Conservation (phyloP, 2,888 invertebrate genomes). For the Monopis laevigella region DNA sequence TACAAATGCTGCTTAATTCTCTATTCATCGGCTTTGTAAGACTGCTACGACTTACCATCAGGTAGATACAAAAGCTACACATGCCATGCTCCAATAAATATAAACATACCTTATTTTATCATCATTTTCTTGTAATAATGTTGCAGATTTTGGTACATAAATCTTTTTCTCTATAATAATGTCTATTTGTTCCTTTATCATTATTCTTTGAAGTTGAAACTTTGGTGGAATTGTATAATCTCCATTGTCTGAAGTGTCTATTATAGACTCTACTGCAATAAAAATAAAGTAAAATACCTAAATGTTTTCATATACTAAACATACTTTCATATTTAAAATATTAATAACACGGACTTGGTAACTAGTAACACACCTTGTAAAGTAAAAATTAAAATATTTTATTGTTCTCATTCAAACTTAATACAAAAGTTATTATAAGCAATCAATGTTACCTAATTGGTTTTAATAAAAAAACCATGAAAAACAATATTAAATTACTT, state of each 20-base stretch:
- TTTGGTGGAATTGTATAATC: conserved; percentile 65
- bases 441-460: not conserved
- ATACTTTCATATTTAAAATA: too few relatives aligned
- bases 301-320: too few relatives aligned
- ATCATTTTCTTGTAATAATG: too few relatives aligned
- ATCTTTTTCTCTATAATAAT: conserved; percentile 46
- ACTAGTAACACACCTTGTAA: too few relatives aligned
- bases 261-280: conserved; percentile 71
- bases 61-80: too few relatives aligned
- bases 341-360: too few relatives aligned
- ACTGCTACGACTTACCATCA: too few relatives aligned
- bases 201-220: conserved; percentile 50
- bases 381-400: too few relatives aligned
- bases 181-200: conserved; percentile 72
- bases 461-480: conserved; percentile 3
- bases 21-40: too few relatives aligned
- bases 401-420: not conserved
- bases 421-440: not conserved
- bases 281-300: not conserved
- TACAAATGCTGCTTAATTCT: too few relatives aligned
- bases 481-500: conserved; percentile 33
- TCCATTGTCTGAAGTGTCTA: conserved; percentile 47
- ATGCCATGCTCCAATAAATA: too few relatives aligned
- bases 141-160: conserved; percentile 25
- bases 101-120: too few relatives aligned